These are phyloP conservation scores for Pinna nobilis DNA, from an alignment of 1,140 invertebrate genomes.

Conservation along the genomic window DNA sequence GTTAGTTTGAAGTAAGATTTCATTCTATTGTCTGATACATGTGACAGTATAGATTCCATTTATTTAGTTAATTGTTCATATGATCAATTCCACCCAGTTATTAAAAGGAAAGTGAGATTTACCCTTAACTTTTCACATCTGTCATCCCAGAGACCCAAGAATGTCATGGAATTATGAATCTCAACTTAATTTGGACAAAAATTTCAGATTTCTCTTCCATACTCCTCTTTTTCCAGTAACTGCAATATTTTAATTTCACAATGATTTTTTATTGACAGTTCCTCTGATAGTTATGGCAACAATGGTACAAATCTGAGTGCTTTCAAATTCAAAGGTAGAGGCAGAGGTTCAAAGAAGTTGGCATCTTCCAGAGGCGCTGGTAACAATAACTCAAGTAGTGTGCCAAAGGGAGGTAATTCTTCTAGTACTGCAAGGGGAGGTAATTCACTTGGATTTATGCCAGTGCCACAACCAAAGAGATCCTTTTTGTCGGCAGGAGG, in stretches of 20 bases:
- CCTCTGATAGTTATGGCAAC: neutral
- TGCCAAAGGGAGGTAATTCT: neutral
- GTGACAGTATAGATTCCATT: too few relatives aligned
- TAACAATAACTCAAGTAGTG: neutral
- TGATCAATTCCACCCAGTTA: too few relatives aligned
- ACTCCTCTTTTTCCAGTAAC: too few relatives aligned
- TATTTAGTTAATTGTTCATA: too few relatives aligned
- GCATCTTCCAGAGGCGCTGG: neutral
- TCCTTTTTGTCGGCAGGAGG: slow-evolving; percentile 37
- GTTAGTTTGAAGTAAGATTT: slow-evolving; percentile 8
- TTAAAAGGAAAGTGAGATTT: too few relatives aligned
- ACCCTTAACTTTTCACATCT: too few relatives aligned
- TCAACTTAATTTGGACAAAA: neutral
- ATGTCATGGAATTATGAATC: neutral
- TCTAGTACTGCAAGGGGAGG: neutral
- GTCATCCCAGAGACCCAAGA: neutral
- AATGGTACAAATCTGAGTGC: slow-evolving; percentile 16
- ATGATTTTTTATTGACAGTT: neutral
- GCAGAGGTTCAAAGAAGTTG: slow-evolving; percentile 6
- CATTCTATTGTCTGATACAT: too few relatives aligned
- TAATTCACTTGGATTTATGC: slow-evolving; percentile 50
- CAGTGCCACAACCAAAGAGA: slow-evolving; percentile 46
- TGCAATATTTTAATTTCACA: too few relatives aligned
- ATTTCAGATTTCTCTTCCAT: too few relatives aligned
- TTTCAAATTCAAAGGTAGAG: slow-evolving; percentile 14